Evolutionary conservation across 1,140 invertebrate species (phyloP), one percentile per base, ranked within the genome.

Genomic region (Ephestia elutella): DNA sequence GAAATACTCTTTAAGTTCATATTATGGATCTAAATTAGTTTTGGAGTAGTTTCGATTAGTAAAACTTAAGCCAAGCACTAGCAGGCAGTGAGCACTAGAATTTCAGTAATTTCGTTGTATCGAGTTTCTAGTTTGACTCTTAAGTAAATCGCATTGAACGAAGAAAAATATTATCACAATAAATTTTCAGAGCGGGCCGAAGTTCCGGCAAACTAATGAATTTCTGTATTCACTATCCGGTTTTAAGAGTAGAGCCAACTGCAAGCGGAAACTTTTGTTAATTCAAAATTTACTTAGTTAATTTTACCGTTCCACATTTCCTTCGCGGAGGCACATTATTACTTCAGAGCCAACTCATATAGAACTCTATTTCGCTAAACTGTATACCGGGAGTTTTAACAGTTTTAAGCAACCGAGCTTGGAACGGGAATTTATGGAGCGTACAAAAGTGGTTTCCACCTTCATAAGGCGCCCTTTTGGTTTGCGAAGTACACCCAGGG

Each of bases 321-420:
- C 38, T 44, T 44, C 38, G 13, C n/a, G 38, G n/a, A 44, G 38
- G 38, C 38, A 17, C 38, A 44, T 44, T 25, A 21, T 53, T 53
- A 25, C 50, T 53, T 53, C 8, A 53, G 50, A 25, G 19, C 50
- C 13, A 53, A 53, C 50, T 53, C 50, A 53, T 62, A 55, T 56
- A 56, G 62, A 66, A 32, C 56, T 59, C 38, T 59, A 53, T 53
- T 53, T 53, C 50, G 50, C 50, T 53, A 53, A 53, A 53, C 50
- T 50, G 50, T 53, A 25, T 53, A 25, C 19, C 30, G n/a, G 56
- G 53, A 56, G 59, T 65, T 65, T 61, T 57, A 60, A 63, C 65
- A 57, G 54, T 62, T 66, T 62, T 57, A 59, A 66, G 64, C 56
- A 66, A 62, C 59, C 57, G 54, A 60, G 64, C 20, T 25, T 25